phyloP scores from a whole-genome alignment of 2,113 vertebrate genomes.

The Pteropus alecto region DNA sequence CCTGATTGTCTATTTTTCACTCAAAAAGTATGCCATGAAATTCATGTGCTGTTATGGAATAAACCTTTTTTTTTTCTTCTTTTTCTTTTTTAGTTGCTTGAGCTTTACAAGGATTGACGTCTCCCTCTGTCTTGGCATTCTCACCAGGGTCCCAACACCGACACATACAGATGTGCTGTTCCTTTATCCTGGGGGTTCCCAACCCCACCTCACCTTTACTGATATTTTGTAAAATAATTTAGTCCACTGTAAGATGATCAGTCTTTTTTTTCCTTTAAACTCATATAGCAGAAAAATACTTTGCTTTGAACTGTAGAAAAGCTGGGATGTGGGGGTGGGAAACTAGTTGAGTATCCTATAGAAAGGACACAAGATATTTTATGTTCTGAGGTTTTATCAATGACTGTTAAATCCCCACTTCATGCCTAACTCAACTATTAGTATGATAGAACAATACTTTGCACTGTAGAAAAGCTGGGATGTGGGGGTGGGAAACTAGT shows the following conservation, averaged over 20 bases:
- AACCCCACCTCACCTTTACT: not conserved
- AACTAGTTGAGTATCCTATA: not conserved
- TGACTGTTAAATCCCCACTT: not conserved
- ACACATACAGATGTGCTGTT: not conserved
- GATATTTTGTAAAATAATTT: constrained; percentile 23
- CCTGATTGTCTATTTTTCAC: constrained; percentile 52
- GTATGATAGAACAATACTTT: constrained; percentile 5
- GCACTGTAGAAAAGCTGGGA: not conserved
- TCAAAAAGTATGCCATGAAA: not conserved
- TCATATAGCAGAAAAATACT: not conserved
- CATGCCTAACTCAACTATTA: not conserved
- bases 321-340: not conserved
- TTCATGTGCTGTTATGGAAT: not conserved
- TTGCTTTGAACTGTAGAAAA: not conserved
- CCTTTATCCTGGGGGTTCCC: not conserved
- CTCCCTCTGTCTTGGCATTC: not conserved
- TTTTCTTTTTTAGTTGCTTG: not conserved
- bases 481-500: not conserved
- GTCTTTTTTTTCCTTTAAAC: not conserved
- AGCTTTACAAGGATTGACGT: not conserved
- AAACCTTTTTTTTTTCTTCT: not conserved
- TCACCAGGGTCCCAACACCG: not conserved
- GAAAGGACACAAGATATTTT: constrained; percentile 4
- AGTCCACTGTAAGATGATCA: not conserved
- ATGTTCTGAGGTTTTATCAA: constrained; percentile 21